A percentile compares a stretch with the other conserved stretches of the same genome.
These are phyloP conservation scores for Protaetia brevitarsis DNA, from an alignment of 1,140 invertebrate species.

Conservation along the genomic window DNA sequence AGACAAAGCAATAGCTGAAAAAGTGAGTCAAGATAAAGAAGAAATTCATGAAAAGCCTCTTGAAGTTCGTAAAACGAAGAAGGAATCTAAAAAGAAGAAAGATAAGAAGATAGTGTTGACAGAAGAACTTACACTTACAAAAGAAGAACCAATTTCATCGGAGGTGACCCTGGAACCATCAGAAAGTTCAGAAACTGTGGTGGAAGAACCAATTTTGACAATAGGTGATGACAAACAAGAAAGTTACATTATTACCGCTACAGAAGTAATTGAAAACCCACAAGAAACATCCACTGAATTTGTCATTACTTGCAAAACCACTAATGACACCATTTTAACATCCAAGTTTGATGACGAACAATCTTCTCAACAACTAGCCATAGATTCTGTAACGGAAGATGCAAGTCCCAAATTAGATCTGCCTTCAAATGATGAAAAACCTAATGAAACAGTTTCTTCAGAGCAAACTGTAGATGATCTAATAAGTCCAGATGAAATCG, in stretches of 20 bases:
- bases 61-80: slow-evolving; percentile 17
- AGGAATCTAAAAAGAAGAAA: slow-evolving; percentile 18
- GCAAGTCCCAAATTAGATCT: background rate
- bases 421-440: background rate
- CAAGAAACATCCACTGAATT: no score
- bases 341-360: no score
- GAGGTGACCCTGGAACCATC: background rate
- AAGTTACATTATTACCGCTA: no score
- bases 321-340: no score
- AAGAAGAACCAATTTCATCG: no score
- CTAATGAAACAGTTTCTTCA: background rate
- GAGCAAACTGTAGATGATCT: background rate
- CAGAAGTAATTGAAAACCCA: no score
- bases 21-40: background rate
- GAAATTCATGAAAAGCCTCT: background rate
- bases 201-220: no score
- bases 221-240: no score
- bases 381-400: background rate
- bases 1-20: background rate
- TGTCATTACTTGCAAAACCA: no score
- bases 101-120: background rate
- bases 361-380: background rate
- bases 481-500: background rate
- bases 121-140: background rate
- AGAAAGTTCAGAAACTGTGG: background rate